phyloP scores from a whole-genome alignment of 2,888 invertebrate species.

The Eledona agricola region DNA sequence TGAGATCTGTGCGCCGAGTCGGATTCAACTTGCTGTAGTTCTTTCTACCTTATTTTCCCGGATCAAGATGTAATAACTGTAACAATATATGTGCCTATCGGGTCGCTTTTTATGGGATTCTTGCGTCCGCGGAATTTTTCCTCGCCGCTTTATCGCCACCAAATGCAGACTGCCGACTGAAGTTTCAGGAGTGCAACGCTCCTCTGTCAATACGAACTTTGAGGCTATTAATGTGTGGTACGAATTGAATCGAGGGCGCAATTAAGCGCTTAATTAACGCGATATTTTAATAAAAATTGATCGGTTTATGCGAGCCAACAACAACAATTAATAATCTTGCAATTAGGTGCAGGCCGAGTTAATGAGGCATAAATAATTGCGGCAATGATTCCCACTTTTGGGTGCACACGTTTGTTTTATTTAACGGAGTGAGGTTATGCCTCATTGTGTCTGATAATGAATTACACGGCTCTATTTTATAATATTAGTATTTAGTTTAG shows the following conservation, averaged over 20 bases:
- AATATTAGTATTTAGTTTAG: constrained; percentile 12
- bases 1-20: constrained; percentile 43
- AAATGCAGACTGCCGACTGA: constrained; percentile 23
- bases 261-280: no score
- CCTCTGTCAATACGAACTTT: no score
- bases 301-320: no score
- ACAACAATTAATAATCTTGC: no score
- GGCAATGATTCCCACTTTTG: constrained; percentile 17
- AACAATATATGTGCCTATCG: constrained; percentile 51
- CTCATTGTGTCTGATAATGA: constrained; percentile 22
- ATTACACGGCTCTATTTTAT: constrained; percentile 21
- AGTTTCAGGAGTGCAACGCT: constrained; percentile 16
- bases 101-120: constrained; percentile 50
- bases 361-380: constrained; percentile 20
- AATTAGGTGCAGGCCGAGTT: no score
- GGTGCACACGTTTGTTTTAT: constrained; percentile 9
- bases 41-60: constrained; percentile 46
- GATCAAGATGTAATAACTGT: constrained; percentile 52
- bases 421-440: constrained; percentile 13
- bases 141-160: constrained; percentile 27
- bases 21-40: constrained; percentile 40
- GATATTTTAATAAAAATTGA: no score
- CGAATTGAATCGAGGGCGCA: no score
- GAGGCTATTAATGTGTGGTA: no score
- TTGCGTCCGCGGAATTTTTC: constrained; percentile 35